A percentile compares a stretch with the other conserved stretches of the same genome.
These are phyloP conservation scores for Leptodactylus fuscus DNA, from an alignment of 2,113 vertebrate genomes.

Conservation along the genomic window DNA sequence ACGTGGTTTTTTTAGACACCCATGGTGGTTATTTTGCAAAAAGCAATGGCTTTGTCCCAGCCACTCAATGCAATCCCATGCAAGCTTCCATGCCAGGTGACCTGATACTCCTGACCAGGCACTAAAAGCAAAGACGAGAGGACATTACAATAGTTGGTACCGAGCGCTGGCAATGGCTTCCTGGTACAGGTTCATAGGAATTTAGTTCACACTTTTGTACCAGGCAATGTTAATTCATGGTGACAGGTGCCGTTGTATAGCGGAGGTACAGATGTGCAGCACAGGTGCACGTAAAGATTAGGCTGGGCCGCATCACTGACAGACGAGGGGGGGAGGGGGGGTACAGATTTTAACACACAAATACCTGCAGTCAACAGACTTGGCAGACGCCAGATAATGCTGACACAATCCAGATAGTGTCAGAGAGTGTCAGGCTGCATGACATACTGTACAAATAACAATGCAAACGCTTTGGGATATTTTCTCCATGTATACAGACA, in stretches of 20 bases:
- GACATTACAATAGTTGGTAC: too few relatives aligned
- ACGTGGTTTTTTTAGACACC: too few relatives aligned
- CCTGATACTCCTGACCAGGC: too few relatives aligned
- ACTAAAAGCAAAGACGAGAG: background rate
- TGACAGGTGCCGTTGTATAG: conserved; percentile 23
- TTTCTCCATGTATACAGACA: background rate
- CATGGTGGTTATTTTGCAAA: too few relatives aligned
- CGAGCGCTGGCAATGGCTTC: too few relatives aligned
- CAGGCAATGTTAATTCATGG: background rate
- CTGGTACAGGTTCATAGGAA: too few relatives aligned
- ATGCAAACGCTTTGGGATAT: background rate
- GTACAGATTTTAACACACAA: background rate
- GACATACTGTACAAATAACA: background rate
- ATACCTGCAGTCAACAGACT: background rate
- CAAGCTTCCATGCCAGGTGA: too few relatives aligned
- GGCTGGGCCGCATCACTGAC: background rate
- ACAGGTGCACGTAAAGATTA: conserved; percentile 11
- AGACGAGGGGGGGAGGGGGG: background rate
- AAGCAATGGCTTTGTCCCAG: too few relatives aligned
- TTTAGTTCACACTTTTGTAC: background rate
- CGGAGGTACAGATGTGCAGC: conserved; percentile 25
- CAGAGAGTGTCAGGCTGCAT: background rate
- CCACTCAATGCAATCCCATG: too few relatives aligned
- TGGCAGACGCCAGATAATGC: background rate
- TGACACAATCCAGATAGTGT: background rate